Conservation (phyloP, 2,113 vertebrate genomes). For the Lonchura striata region DNA sequence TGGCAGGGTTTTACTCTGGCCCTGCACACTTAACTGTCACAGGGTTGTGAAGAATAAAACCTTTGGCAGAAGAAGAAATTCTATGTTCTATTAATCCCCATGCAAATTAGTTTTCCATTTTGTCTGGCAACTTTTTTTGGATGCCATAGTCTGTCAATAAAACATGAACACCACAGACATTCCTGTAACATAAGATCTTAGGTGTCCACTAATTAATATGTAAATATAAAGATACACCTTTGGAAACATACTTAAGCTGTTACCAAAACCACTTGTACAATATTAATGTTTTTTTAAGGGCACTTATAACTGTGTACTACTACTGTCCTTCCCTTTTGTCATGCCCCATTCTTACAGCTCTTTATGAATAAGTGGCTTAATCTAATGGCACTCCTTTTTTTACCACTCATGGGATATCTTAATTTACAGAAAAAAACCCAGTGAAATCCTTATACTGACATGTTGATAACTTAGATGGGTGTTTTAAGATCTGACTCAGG, state of each 20-base stretch:
- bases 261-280: slow-evolving; percentile 72
- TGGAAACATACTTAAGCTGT: slow-evolving; percentile 76
- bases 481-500: neutral
- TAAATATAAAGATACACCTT: slow-evolving; percentile 75
- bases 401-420: neutral
- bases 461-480: neutral
- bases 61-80: slow-evolving; percentile 36
- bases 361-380: neutral
- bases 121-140: slow-evolving; percentile 29
- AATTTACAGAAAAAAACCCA: neutral
- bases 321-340: neutral
- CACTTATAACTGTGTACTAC: slow-evolving; percentile 44
- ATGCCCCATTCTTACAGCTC: neutral
- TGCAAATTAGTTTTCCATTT: slow-evolving; percentile 62
- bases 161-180: slow-evolving; percentile 61
- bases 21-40: neutral
- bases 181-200: slow-evolving; percentile 69
- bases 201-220: slow-evolving; percentile 72
- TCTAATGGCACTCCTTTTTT: slow-evolving; percentile 2
- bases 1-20: neutral
- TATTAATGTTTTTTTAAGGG: slow-evolving; percentile 66
- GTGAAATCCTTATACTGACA: neutral
- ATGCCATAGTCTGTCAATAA: slow-evolving; percentile 68
- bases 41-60: neutral
- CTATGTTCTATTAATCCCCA: neutral